Evolutionary conservation across 2,888 invertebrate genomes (phyloP).

Genomic region (Ametastegia equiseti): DNA sequence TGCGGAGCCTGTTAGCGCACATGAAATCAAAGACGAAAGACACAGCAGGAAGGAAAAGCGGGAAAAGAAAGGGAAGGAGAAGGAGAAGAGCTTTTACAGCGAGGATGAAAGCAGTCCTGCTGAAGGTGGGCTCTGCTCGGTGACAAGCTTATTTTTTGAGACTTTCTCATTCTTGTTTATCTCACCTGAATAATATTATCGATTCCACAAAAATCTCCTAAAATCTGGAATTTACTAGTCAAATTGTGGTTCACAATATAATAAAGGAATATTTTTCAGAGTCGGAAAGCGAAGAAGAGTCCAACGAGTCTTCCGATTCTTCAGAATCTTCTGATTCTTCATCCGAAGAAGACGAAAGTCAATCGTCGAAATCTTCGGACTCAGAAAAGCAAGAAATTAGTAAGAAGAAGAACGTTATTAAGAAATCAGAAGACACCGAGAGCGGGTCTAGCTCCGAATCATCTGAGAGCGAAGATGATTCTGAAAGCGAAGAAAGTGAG

Average conservation of each 20-base stretch:
- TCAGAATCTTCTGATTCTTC: constrained; percentile 75
- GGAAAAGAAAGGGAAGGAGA: constrained; percentile 74
- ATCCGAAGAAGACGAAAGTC: constrained; percentile 63
- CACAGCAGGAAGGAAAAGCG: constrained; percentile 67
- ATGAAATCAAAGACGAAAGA: constrained; percentile 66
- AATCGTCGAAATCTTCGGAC: constrained; percentile 69
- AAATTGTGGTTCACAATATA: too few relatives aligned
- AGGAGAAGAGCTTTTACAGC: constrained; percentile 80
- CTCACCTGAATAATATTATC: too few relatives aligned
- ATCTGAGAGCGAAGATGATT: constrained; percentile 65
- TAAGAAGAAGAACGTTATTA: constrained; percentile 59
- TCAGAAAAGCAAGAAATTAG: constrained; percentile 50
- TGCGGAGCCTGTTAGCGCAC: constrained; percentile 70
- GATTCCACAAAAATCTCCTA: too few relatives aligned
- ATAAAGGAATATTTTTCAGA: constrained; percentile 56
- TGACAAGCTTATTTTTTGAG: too few relatives aligned
- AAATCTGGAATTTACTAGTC: too few relatives aligned
- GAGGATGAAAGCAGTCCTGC: constrained; percentile 75
- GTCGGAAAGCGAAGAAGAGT: constrained; percentile 73
- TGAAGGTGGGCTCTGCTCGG: constrained; percentile 69
- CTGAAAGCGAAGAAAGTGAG: constrained; percentile 62
- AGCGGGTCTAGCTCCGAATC: constrained; percentile 68
- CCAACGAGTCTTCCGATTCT: constrained; percentile 75
- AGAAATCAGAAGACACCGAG: constrained; percentile 63
- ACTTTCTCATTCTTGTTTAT: too few relatives aligned